Conservation (phyloP, 1,140 invertebrate species). For the Cotesia typhae region DNA sequence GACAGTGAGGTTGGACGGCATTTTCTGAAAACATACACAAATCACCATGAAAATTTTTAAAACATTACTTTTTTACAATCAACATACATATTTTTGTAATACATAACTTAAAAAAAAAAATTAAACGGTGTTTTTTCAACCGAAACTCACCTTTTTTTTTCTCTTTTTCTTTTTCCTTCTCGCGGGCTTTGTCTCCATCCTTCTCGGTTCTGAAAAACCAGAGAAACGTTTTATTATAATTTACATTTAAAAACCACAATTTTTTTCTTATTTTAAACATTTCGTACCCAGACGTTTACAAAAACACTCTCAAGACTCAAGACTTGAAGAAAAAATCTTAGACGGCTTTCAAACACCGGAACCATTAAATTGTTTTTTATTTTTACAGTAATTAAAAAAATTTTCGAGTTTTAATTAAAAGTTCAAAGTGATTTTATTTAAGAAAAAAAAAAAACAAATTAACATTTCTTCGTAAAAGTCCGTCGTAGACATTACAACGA, state of each 20-base stretch:
- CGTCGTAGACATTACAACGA: no score
- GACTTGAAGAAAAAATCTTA: no score
- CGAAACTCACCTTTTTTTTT: constrained; percentile 58
- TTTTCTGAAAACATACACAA: constrained; percentile 59
- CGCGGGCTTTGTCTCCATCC: constrained; percentile 54
- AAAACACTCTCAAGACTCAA: no score
- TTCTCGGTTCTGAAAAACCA: constrained; percentile 54
- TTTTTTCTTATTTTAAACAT: neutral
- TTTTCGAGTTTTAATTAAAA: no score
- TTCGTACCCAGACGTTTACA: no score
- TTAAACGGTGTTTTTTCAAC: neutral
- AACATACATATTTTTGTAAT: neutral
- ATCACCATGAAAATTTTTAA: neutral
- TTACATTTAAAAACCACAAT: neutral
- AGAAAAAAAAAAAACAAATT: no score
- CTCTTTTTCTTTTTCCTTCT: constrained; percentile 63
- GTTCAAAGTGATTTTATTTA: no score
- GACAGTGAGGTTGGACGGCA: constrained; percentile 85
- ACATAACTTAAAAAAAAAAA: neutral
- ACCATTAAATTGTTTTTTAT: no score
- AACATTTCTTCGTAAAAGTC: no score
- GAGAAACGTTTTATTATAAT: constrained; percentile 24
- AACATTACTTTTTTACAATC: neutral
- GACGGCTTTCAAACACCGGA: no score
- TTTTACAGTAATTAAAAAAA: no score